Conservation (phyloP, 2,113 vertebrate genomes). For the Xiphorhynchus elegans region DNA sequence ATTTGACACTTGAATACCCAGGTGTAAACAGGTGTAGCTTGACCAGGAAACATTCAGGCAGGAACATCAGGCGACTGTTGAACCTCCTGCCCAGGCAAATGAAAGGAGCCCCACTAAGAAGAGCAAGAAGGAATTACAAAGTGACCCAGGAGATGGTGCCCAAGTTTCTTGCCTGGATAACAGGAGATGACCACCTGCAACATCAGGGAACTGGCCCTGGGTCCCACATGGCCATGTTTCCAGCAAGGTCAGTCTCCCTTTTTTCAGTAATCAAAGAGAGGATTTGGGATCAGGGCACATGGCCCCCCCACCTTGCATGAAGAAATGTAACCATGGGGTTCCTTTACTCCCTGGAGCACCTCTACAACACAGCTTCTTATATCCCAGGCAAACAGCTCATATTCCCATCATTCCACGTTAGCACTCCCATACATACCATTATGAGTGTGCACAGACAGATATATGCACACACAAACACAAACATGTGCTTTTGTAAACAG, state of each 20-base stretch:
- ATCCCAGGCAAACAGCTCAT: not conserved
- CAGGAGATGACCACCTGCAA: not conserved
- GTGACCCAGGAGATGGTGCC: not conserved
- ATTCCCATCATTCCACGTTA: not conserved
- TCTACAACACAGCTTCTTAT: not conserved
- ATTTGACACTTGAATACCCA: not conserved
- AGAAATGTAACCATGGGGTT: not conserved
- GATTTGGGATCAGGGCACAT: not conserved
- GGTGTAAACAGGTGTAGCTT: fast-evolving
- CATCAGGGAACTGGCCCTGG: not conserved
- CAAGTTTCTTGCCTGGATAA: not conserved
- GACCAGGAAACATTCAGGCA: not conserved
- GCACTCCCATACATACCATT: not conserved
- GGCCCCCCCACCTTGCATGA: not conserved
- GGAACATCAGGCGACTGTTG: not conserved
- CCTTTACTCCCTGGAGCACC: not conserved
- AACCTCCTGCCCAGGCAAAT: not conserved
- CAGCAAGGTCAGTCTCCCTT: fast-evolving
- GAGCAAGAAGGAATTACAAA: not conserved
- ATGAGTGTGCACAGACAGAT: fast-evolving
- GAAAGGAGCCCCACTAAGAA: not conserved
- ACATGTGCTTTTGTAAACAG: not conserved
- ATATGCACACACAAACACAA: not conserved
- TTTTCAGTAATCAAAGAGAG: not conserved
- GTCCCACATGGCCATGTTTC: fast-evolving